phyloP scores from a whole-genome alignment of 2,113 vertebrate species.

The Seriola dumerili region DNA sequence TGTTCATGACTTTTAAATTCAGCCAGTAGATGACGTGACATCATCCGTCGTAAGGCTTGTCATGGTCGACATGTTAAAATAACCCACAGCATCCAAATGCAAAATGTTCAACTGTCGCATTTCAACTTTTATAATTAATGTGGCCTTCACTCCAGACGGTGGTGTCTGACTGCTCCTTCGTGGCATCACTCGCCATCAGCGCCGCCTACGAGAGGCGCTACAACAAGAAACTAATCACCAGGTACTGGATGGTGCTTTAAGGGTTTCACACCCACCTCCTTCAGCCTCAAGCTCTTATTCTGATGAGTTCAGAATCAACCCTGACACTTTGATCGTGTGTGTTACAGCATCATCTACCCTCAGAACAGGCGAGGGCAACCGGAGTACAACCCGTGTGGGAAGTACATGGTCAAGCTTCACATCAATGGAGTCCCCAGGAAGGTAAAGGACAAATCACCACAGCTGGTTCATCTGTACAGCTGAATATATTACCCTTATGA shows the following conservation, averaged over 20 bases:
- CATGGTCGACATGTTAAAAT: background rate
- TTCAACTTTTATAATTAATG: background rate
- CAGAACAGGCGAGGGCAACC: constrained; percentile 97
- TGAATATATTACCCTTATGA: too few species aligned
- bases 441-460: constrained; percentile 77
- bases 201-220: constrained; percentile 97
- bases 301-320: background rate
- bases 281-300: too few species aligned
- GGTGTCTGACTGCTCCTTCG: constrained; percentile 98
- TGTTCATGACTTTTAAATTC: background rate
- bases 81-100: background rate
- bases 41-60: background rate
- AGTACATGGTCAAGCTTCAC: constrained; percentile 99
- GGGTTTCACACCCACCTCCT: background rate
- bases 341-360: constrained; percentile 94
- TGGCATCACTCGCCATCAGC: constrained; percentile 97
- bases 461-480: background rate
- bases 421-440: constrained; percentile 98
- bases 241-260: constrained; percentile 79
- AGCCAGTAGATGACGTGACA: constrained; percentile 39
- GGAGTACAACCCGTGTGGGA: constrained; percentile 98
- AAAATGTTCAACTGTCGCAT: background rate
- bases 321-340: background rate
- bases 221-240: constrained; percentile 98
- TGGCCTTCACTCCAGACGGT: constrained; percentile 87